Evolutionary conservation across 2,113 vertebrate species (phyloP).

Genomic region (Elaphurus davidianus): DNA sequence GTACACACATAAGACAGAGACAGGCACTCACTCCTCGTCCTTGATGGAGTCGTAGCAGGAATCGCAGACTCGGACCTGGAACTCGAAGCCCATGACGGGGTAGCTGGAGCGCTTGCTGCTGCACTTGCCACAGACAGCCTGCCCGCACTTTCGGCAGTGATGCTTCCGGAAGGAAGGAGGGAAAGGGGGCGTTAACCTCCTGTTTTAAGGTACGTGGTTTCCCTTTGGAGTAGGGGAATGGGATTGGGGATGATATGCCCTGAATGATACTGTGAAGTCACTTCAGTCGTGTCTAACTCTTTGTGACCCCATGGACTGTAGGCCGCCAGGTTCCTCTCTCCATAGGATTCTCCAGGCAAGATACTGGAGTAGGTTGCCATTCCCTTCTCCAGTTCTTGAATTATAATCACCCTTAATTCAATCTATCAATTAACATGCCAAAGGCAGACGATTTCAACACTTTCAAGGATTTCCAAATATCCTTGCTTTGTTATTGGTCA

Average conservation of each 20-base stretch:
- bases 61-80: conserved; percentile 96
- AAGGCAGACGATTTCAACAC: not conserved
- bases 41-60: conserved; percentile 93
- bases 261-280: not conserved
- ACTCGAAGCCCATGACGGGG: conserved; percentile 98
- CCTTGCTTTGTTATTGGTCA: not conserved
- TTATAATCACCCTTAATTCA: not conserved
- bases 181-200: not conserved
- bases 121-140: conserved; percentile 96
- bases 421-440: not conserved
- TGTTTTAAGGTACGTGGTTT: not conserved
- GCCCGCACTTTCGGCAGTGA: conserved; percentile 97
- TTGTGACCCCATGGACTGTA: not conserved
- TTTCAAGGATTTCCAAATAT: not conserved
- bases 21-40: conserved; percentile 94
- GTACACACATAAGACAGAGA: not conserved
- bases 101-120: conserved; percentile 94
- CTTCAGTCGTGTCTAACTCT: not conserved
- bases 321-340: not conserved
- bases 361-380: not conserved
- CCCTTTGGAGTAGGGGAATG: not conserved
- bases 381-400: not conserved
- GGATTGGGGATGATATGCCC: not conserved
- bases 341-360: not conserved
- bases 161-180: conserved; percentile 81